A percentile compares a stretch with the other conserved stretches of the same genome.
Evolutionary conservation across 2,113 vertebrate genomes (phyloP).

Genomic region (Coracopsis vasa): DNA sequence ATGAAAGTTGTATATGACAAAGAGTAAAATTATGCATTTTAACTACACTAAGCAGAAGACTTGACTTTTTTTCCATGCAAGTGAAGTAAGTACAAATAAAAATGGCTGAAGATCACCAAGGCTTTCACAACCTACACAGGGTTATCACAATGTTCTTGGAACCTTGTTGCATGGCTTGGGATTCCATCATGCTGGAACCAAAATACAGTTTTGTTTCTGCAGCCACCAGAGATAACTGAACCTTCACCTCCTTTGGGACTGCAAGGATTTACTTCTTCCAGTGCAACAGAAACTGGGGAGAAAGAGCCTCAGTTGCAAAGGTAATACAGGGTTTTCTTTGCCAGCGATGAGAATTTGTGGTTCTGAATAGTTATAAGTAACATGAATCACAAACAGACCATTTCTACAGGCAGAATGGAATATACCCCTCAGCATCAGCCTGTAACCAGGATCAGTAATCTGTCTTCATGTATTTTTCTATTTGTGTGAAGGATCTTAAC

Average conservation of each 20-base stretch:
- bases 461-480: background rate
- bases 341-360: background rate
- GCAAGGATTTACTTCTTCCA: background rate
- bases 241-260: background rate
- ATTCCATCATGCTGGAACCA: background rate
- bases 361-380: background rate
- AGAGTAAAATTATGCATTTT: background rate
- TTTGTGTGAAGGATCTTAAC: background rate
- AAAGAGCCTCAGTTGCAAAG: background rate
- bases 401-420: background rate
- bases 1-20: background rate
- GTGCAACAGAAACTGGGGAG: background rate
- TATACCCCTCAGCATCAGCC: background rate
- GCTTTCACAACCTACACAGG: background rate
- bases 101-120: background rate
- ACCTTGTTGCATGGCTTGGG: background rate
- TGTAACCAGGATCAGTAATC: background rate
- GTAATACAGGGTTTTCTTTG: background rate
- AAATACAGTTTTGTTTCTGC: background rate
- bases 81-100: background rate
- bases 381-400: background rate
- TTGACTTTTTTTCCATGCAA: background rate
- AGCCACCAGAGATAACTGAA: conserved; percentile 30
- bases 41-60: background rate
- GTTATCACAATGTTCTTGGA: background rate